Percentiles rank a stretch among this genome's conserved stretches.
Conservation (phyloP, 2,797 vertebrate genomes). For the Momotus momota region DNA sequence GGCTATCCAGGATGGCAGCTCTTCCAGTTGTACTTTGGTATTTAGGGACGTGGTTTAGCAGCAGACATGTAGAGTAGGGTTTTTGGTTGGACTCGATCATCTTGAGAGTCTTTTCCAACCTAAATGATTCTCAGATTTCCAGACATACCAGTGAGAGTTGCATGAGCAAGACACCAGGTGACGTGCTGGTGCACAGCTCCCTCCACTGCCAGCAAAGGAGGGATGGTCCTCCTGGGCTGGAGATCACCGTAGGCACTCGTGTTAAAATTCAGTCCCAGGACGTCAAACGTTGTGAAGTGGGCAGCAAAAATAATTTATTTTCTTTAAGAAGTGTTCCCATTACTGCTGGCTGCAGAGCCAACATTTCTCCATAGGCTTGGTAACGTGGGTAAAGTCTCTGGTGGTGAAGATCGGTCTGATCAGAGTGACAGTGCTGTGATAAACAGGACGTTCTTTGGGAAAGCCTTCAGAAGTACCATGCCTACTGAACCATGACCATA, state of each 20-base stretch:
- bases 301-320: not conserved
- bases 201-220: not conserved
- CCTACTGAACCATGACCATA: not conserved
- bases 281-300: not conserved
- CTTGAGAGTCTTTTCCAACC: no score
- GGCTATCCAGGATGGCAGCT: not conserved
- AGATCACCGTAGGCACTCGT: not conserved
- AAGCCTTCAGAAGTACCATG: not conserved
- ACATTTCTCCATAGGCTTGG: not conserved
- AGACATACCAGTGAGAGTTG: not conserved
- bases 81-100: no score
- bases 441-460: not conserved
- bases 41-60: no score
- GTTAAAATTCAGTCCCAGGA: not conserved
- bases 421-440: not conserved
- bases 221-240: not conserved
- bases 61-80: no score
- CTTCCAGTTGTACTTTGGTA: not conserved
- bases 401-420: fast-evolving
- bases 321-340: not conserved
- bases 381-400: not conserved
- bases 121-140: not conserved
- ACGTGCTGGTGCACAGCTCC: not conserved
- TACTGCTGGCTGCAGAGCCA: not conserved
- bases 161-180: not conserved